phyloP scores from a whole-genome alignment of 2,888 invertebrate species.

The Ferrisia virgata region DNA sequence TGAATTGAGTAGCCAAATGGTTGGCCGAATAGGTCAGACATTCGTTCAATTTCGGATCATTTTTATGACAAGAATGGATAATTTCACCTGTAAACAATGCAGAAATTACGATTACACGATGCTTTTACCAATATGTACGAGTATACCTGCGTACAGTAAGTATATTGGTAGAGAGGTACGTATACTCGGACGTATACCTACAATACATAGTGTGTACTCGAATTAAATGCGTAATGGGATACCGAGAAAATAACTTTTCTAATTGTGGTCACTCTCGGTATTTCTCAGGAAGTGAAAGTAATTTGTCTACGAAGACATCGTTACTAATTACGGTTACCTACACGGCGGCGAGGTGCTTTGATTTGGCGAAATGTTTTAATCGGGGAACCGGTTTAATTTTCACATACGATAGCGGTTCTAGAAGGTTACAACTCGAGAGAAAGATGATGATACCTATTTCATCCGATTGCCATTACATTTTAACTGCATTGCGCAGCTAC shows the following conservation, averaged over 20 bases:
- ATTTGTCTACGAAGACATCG: constrained; percentile 13
- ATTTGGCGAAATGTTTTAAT: constrained; percentile 25
- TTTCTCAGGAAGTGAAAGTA: constrained; percentile 29
- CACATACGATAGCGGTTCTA: constrained; percentile 1
- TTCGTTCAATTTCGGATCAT: constrained; percentile 67
- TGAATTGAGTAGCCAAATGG: constrained; percentile 67
- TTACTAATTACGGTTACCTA: constrained; percentile 6
- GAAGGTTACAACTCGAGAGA: constrained; percentile 3
- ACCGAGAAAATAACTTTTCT: constrained; percentile 24
- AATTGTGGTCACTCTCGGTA: not conserved
- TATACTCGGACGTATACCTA: too few relatives aligned
- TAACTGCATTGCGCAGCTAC: not conserved
- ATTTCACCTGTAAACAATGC: constrained; percentile 57
- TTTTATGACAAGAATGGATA: constrained; percentile 69
- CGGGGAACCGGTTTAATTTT: constrained; percentile 23
- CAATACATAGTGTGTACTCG: not conserved
- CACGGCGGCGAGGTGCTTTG: not conserved
- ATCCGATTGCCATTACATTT: not conserved
- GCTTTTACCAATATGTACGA: not conserved
- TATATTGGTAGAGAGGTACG: too few relatives aligned
- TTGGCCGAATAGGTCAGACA: constrained; percentile 75
- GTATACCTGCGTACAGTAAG: too few relatives aligned
- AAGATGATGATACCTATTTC: not conserved
- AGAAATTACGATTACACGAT: not conserved
- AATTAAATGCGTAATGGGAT: not conserved